Evolutionary conservation across 2,797 vertebrate species (phyloP).

Genomic region (Ctenochaetus hawaiiensis): DNA sequence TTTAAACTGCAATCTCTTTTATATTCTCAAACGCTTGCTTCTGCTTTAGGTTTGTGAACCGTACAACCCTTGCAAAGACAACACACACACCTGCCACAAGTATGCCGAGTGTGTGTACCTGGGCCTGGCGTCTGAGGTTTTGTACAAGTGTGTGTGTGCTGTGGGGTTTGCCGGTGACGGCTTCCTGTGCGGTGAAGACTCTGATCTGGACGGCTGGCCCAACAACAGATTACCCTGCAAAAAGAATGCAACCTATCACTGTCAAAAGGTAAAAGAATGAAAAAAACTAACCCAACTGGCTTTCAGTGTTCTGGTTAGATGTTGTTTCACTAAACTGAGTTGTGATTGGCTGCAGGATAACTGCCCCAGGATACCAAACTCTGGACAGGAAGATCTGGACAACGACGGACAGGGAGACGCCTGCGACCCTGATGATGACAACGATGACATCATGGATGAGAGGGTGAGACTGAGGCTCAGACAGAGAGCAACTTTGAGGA

Average conservation of each 20-base stretch:
- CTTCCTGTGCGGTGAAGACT: slow-evolving; percentile 93
- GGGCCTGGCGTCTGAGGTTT: slow-evolving; percentile 92
- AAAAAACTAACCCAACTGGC: neutral
- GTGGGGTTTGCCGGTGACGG: slow-evolving; percentile 96
- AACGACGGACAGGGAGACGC: slow-evolving; percentile 93
- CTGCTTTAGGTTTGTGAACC: slow-evolving; percentile 92
- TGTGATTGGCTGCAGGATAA: slow-evolving; percentile 89
- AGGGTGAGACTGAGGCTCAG: slow-evolving; percentile 83
- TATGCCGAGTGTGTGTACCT: slow-evolving; percentile 92
- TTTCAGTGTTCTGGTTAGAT: slow-evolving; percentile 15
- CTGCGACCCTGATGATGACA: slow-evolving; percentile 96
- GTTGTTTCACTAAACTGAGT: slow-evolving; percentile 20
- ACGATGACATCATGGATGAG: slow-evolving; percentile 93
- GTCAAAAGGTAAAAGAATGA: slow-evolving; percentile 86
- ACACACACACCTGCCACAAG: slow-evolving; percentile 92
- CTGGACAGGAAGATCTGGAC: slow-evolving; percentile 97
- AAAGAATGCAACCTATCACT: slow-evolving; percentile 94
- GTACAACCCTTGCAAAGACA: slow-evolving; percentile 95
- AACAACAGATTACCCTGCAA: slow-evolving; percentile 91
- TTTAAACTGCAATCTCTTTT: slow-evolving; percentile 1
- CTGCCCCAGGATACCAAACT: slow-evolving; percentile 94
- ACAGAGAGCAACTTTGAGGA: neutral
- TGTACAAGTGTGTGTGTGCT: slow-evolving; percentile 93
- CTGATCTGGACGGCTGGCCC: slow-evolving; percentile 98
- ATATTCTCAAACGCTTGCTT: neutral